Evolutionary conservation across 2,797 vertebrate species (phyloP).

Genomic region (Anguilla obscura): DNA sequence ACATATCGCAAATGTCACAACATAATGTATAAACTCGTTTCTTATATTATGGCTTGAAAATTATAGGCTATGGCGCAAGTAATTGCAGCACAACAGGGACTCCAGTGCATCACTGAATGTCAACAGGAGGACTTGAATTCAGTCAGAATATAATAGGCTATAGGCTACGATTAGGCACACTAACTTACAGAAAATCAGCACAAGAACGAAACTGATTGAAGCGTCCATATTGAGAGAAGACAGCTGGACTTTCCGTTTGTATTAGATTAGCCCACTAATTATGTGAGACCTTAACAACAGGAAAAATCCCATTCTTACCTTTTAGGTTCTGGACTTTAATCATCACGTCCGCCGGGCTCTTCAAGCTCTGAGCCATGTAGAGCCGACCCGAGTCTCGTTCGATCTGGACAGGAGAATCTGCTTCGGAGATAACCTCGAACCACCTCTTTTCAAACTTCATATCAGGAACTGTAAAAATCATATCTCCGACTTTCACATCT

Average conservation of each 20-base stretch:
- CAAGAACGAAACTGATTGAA: background rate
- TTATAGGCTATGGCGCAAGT: background rate
- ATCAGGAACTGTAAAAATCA: constrained; percentile 82
- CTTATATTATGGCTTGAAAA: background rate
- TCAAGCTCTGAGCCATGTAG: constrained; percentile 64
- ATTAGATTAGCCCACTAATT: background rate
- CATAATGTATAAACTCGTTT: background rate
- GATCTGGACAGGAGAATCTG: constrained; percentile 66
- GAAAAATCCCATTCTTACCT: constrained; percentile 59
- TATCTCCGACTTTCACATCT: constrained; percentile 71
- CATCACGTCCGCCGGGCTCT: constrained; percentile 61
- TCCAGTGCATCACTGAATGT: background rate
- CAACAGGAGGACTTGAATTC: background rate
- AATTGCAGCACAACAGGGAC: background rate
- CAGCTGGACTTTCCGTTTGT: background rate
- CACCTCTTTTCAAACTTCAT: constrained; percentile 70
- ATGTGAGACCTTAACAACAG: background rate
- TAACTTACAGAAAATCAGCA: background rate
- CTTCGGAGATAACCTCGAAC: constrained; percentile 75
- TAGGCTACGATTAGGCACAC: background rate
- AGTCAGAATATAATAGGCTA: background rate
- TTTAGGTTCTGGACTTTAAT: constrained; percentile 71
- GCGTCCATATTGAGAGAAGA: background rate
- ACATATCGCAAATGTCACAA: background rate
- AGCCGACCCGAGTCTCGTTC: constrained; percentile 80